Conservation (phyloP, 2,888 invertebrate species). For the Allygus modestus region DNA sequence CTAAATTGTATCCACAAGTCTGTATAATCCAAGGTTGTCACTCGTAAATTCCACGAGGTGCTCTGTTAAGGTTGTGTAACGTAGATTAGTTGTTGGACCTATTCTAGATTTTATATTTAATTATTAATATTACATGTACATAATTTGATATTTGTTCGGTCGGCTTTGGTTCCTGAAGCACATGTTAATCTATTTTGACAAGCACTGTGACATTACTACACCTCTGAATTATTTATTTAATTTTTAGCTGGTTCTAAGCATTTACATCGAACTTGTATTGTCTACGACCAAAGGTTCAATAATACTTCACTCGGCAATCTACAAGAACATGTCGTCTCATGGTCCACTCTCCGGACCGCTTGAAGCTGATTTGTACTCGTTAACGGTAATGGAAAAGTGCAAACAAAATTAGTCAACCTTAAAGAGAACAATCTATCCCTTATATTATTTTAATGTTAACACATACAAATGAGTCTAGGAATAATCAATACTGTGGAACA, state of each 20-base stretch:
- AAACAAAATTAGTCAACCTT: too few species aligned
- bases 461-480: too few species aligned
- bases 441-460: too few species aligned
- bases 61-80: conserved; percentile 47
- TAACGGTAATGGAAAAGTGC: too few species aligned
- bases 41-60: conserved; percentile 40
- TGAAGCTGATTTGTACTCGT: too few species aligned
- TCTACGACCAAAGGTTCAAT: conserved; percentile 24
- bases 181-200: conserved; percentile 51
- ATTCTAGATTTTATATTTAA: conserved; percentile 50
- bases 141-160: conserved; percentile 14
- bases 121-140: conserved; percentile 19
- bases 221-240: neutral
- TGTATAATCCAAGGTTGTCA: conserved; percentile 3
- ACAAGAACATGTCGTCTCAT: too few species aligned
- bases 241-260: conserved; percentile 7
- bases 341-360: too few species aligned
- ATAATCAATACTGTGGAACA: too few species aligned
- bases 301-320: neutral
- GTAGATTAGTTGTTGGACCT: conserved; percentile 48
- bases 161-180: conserved; percentile 37
- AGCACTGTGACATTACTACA: conserved; percentile 38
- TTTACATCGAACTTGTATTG: conserved; percentile 46
- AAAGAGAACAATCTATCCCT: too few species aligned
- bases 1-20: neutral